Conservation (phyloP, 2,113 vertebrate species). For the Morone chrysops region DNA sequence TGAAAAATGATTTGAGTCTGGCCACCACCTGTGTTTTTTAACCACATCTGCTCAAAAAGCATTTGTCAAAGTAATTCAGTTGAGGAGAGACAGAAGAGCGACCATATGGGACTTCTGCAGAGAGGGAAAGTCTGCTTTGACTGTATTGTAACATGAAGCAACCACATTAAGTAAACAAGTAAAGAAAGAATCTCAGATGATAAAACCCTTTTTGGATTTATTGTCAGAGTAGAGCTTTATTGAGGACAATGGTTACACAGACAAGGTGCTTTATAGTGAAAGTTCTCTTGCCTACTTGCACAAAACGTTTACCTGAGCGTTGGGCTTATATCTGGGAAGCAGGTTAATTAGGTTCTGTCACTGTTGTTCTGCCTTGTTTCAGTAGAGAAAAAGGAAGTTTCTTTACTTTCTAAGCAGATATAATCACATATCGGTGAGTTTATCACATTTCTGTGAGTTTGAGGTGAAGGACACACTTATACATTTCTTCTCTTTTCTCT, state of each 20-base stretch:
- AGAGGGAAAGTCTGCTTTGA: not conserved
- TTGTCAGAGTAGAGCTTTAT: not conserved
- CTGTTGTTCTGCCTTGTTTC: not conserved
- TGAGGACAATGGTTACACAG: not conserved
- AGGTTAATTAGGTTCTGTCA: not conserved
- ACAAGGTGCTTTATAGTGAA: not conserved
- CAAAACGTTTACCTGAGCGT: not conserved
- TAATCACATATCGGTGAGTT: not conserved
- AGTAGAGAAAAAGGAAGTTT: not conserved
- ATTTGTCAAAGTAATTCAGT: slow-evolving; percentile 15
- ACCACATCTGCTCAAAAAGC: not conserved
- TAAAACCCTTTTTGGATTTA: not conserved
- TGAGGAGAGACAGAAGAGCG: not conserved
- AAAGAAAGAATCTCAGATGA: not conserved
- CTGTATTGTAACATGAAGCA: not conserved
- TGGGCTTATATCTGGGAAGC: not conserved
- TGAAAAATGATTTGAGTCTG: slow-evolving; percentile 6
- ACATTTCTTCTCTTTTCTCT: not conserved
- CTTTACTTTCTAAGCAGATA: not conserved
- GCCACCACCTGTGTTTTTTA: slow-evolving; percentile 4
- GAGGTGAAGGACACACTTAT: not conserved
- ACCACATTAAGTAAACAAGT: not conserved
- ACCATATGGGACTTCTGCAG: not conserved
- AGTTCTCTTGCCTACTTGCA: not conserved
- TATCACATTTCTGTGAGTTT: no score